Conservation (phyloP, 2,113 vertebrate species). For the Nematolebias whitei region DNA sequence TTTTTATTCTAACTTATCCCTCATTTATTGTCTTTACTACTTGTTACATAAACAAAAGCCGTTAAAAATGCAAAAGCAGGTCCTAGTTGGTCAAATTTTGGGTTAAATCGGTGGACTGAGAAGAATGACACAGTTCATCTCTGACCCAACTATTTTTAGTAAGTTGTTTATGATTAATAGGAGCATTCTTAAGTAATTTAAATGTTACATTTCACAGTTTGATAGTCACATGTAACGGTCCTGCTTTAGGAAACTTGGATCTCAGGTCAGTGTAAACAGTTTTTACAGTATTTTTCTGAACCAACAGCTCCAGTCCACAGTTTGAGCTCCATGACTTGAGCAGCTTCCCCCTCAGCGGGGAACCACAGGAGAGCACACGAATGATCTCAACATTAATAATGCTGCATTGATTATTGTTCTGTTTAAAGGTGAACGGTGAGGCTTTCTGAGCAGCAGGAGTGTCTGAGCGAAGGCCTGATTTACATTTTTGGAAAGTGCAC, state of each 20-base stretch:
- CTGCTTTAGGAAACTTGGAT: slow-evolving; percentile 26
- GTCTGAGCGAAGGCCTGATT: slow-evolving; percentile 72
- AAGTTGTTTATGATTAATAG: too few species aligned
- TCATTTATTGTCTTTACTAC: too few species aligned
- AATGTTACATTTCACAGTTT: background rate
- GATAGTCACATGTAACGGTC: background rate
- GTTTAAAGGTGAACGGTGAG: slow-evolving; percentile 82
- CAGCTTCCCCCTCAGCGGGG: slow-evolving; percentile 65
- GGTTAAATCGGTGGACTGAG: too few species aligned
- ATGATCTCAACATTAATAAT: slow-evolving; percentile 83
- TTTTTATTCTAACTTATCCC: too few species aligned
- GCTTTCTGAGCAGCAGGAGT: slow-evolving; percentile 66
- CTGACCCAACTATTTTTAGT: too few species aligned
- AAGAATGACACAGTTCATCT: too few species aligned
- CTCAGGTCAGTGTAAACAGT: slow-evolving; percentile 13
- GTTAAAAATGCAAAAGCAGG: too few species aligned
- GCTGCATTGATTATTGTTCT: slow-evolving; percentile 83
- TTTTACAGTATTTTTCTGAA: slow-evolving; percentile 5
- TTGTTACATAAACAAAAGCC: too few species aligned
- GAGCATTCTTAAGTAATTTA: background rate
- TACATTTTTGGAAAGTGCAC: slow-evolving; percentile 84
- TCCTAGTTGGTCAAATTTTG: too few species aligned
- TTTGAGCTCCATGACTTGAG: slow-evolving; percentile 61
- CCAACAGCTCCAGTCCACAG: slow-evolving; percentile 40
- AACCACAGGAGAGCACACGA: slow-evolving; percentile 70